These are phyloP conservation scores for Hoplostethus mediterraneus DNA, from an alignment of 2,797 vertebrate genomes.

Conservation along the genomic window DNA sequence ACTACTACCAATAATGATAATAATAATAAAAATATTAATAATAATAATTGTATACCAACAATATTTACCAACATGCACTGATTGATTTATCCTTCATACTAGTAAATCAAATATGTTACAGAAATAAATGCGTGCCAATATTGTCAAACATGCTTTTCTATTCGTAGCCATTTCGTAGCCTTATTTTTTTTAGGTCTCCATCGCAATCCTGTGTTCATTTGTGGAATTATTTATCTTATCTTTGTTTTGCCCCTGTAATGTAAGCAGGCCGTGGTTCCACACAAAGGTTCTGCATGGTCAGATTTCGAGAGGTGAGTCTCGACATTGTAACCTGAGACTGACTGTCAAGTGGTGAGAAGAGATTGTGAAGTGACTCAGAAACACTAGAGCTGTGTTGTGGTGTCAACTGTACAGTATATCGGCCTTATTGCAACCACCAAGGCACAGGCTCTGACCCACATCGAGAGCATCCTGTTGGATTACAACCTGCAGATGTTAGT, in stretches of 20 bases:
- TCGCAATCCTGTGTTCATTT: not conserved
- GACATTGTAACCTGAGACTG: slow-evolving; percentile 61
- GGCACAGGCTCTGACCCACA: slow-evolving; percentile 51
- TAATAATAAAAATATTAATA: too few species aligned
- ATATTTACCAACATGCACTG: not conserved
- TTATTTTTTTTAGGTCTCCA: not conserved
- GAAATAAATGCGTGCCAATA: not conserved
- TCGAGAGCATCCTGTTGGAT: slow-evolving; percentile 29
- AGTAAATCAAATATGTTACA: not conserved
- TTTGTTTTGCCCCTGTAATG: slow-evolving; percentile 6
- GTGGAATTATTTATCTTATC: slow-evolving; percentile 1
- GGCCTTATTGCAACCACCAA: slow-evolving; percentile 48
- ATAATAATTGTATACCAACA: too few species aligned
- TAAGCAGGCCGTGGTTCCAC: slow-evolving; percentile 15
- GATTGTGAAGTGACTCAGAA: slow-evolving; percentile 60
- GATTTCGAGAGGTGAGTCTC: slow-evolving; percentile 55
- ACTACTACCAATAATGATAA: not conserved
- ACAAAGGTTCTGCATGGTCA: slow-evolving; percentile 33
- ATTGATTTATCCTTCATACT: not conserved
- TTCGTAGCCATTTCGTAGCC: not conserved
- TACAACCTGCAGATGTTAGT: not conserved
- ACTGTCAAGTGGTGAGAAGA: slow-evolving; percentile 56
- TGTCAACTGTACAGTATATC: slow-evolving; percentile 36
- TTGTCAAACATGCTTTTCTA: not conserved
- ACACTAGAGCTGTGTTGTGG: slow-evolving; percentile 41